Evolutionary conservation across 2,113 vertebrate genomes (phyloP).

Genomic region (Noctilio leporinus): DNA sequence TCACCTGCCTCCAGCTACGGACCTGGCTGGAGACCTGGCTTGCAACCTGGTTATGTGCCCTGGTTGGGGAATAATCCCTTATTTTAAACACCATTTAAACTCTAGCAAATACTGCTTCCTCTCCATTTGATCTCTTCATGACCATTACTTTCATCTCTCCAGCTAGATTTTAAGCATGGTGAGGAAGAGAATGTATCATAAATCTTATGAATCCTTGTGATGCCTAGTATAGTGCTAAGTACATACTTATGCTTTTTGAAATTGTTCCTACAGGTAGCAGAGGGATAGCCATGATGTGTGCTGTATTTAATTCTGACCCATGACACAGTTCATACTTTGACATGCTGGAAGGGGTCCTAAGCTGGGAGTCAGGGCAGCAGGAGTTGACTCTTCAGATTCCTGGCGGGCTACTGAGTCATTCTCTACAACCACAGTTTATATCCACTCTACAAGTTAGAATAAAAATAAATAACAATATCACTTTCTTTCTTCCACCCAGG

Average conservation of each 20-base stretch:
- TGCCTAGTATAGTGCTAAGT: background rate
- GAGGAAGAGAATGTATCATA: background rate
- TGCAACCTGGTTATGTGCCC: no score
- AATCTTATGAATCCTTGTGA: constrained; percentile 11
- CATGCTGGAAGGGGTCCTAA: background rate
- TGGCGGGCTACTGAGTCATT: background rate
- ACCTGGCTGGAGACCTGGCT: no score
- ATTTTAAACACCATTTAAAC: background rate
- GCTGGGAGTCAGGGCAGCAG: background rate
- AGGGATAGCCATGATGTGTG: background rate
- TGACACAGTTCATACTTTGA: constrained; percentile 1
- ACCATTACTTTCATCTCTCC: background rate
- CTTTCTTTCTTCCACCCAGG: background rate
- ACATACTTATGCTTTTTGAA: background rate
- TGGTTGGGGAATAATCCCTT: no score
- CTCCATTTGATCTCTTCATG: background rate
- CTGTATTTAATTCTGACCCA: background rate
- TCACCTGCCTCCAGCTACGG: no score
- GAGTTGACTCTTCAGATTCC: background rate
- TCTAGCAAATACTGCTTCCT: background rate
- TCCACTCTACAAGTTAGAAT: background rate
- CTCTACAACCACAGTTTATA: background rate
- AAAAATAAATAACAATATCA: background rate
- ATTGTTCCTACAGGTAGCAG: background rate
- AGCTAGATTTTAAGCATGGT: background rate